Base-by-base conservation (phyloP, 2,888 invertebrate genomes). In the Carterocephalus palaemon region DNA sequence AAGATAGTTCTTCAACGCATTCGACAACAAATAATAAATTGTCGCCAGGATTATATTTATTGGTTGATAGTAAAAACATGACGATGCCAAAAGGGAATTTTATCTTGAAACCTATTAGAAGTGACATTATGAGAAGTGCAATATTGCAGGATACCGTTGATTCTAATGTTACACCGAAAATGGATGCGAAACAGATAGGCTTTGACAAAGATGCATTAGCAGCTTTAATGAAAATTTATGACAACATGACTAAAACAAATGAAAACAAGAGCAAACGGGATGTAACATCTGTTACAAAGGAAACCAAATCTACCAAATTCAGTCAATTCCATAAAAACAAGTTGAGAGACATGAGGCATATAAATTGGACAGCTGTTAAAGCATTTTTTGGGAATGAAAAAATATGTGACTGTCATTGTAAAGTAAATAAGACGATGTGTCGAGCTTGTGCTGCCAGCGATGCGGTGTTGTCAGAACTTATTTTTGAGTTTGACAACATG, bases 401-500 rank as follows among this genome's bases (percentile, higher is more conserved):
- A 59, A 70, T 70, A 10, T 79, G 80, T 32, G 57, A 54, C 16
- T 84, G 83, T 48, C 70, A 67, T 47, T 81, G 79, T 37, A 70
- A 57, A 51, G 58, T 58, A 0, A 74, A 82, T 29, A 58, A 58
- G 39, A 67, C 75, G 0, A 71, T 85, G 74, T 84, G 84, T 24
- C 63, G 55, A 31, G 66, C 70, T 1, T 85, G 84, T 48, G 75
- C 75, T 1, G 79, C 79, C 0, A 73, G 74, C 40, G 76, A 84
- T 39, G 67, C 68, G 1, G 80, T 85, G 3, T 71, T 83, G 32
- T 58, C 63, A 0, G 80, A 84, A 57, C 63, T 85, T 1, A 66
- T 74, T 32, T 77, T 76, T 31, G 80, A 82, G 51, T 71, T 84
- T 16, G 68, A 80, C 4, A 75, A 78, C 38, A 49, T 85, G 31